Evolutionary conservation across 1,140 invertebrate genomes (phyloP).

Genomic region (Drosophila azteca): DNA sequence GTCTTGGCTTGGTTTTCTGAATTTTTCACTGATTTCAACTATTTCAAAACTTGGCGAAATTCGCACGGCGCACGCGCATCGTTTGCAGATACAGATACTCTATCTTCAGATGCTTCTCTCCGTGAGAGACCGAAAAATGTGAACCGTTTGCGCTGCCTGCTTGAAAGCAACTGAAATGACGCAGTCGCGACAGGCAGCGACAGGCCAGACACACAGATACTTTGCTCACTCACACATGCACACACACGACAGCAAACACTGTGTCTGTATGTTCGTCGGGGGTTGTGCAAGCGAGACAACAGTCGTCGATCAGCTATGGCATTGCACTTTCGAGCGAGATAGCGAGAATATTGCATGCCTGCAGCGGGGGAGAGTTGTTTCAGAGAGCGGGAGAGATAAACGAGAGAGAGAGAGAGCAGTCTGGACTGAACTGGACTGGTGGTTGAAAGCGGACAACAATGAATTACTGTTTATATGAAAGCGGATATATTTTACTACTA

Average conservation of each 20-base stretch:
- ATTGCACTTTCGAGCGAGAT: constrained; percentile 57
- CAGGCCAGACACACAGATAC: constrained; percentile 9
- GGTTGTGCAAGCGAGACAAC: constrained; percentile 42
- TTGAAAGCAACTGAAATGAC: constrained; percentile 70
- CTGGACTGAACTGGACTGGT: not conserved
- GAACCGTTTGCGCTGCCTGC: constrained; percentile 68
- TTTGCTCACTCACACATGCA: constrained; percentile 10
- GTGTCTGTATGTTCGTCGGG: too few species aligned
- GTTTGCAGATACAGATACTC: constrained; percentile 14
- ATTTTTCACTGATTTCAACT: constrained; percentile 44
- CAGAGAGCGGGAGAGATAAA: not conserved
- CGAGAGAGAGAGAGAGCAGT: too few species aligned
- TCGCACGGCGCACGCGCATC: constrained; percentile 70
- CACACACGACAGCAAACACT: not conserved
- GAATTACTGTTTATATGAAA: not conserved
- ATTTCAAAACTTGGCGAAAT: constrained; percentile 70
- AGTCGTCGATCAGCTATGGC: not conserved
- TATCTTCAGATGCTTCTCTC: constrained; percentile 14
- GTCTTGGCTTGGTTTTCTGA: too few species aligned
- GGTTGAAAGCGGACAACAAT: not conserved
- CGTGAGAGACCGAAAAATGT: constrained; percentile 21
- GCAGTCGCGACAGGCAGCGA: constrained; percentile 29
- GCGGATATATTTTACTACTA: not conserved
- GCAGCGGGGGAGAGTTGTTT: constrained; percentile 1
- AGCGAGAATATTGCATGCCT: too few species aligned